A percentile compares a stretch with the other conserved stretches of the same genome.
Conservation (phyloP, 2,797 vertebrate genomes). For the Phrynocephalus guinanensis region DNA sequence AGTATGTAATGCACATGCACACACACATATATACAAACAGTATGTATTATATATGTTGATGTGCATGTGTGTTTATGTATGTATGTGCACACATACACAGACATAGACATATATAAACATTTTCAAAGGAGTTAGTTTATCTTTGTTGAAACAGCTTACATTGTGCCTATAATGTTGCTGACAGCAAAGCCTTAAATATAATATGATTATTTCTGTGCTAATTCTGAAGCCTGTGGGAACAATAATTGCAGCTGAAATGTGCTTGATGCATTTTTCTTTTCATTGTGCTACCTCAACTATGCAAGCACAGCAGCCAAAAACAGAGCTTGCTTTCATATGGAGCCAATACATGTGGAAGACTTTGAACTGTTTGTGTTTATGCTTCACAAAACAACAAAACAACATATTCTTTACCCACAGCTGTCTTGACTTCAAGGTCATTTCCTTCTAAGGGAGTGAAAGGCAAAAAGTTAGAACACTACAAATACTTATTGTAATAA, state of each 20-base stretch:
- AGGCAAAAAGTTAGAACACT: neutral
- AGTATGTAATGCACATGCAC: too few relatives aligned
- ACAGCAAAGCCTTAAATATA: conserved; percentile 4
- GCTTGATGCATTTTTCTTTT: neutral
- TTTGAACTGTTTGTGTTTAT: conserved; percentile 35
- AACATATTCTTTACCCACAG: conserved; percentile 30
- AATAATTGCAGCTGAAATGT: neutral
- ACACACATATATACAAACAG: too few relatives aligned
- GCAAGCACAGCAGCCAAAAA: neutral
- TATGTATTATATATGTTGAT: too few relatives aligned
- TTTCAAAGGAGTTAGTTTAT: neutral
- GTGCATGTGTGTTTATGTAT: too few relatives aligned
- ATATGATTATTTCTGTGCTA: neutral
- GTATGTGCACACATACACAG: too few relatives aligned
- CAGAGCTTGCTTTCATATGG: conserved; percentile 23
- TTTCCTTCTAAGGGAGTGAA: neutral
- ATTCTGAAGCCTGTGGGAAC: neutral
- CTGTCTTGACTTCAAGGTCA: conserved; percentile 11
- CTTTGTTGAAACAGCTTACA: neutral
- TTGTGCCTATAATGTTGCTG: neutral
- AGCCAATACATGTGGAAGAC: neutral
- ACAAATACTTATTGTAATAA: neutral
- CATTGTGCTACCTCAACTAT: neutral
- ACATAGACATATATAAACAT: neutral
- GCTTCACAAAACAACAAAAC: conserved; percentile 30